Evolutionary conservation across 2,113 vertebrate genomes (phyloP).

Genomic region (Vombatus ursinus): DNA sequence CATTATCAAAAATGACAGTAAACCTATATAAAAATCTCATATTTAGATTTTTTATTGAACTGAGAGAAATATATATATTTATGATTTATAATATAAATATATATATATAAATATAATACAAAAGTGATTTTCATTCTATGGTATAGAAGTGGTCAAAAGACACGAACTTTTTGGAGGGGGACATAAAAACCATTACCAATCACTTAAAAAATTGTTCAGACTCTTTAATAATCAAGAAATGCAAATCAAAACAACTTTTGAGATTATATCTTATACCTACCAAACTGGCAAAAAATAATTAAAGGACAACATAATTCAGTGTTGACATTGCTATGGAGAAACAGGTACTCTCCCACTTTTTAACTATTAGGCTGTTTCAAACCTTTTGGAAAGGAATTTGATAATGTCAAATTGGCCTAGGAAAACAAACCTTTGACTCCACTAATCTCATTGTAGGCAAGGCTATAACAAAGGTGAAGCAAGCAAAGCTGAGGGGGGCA

Average conservation of each 20-base stretch:
- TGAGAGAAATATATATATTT: not conserved
- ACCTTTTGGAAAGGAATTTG: not conserved
- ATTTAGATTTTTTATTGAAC: not conserved
- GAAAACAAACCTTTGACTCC: not conserved
- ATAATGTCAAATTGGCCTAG: not conserved
- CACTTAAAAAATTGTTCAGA: not conserved
- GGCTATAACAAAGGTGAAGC: not conserved
- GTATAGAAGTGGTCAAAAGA: not conserved
- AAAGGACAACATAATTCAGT: not conserved
- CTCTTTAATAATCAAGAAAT: not conserved
- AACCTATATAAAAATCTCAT: not conserved
- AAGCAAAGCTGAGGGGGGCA: not conserved
- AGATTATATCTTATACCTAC: not conserved
- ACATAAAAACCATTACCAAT: not conserved
- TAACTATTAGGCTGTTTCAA: not conserved
- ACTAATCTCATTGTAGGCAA: not conserved
- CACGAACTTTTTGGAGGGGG: not conserved
- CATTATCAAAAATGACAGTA: not conserved
- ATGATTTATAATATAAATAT: not conserved
- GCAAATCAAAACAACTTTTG: not conserved
- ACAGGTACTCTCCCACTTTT: not conserved
- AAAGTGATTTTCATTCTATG: not conserved
- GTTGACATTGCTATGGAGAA: not conserved
- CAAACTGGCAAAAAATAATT: not conserved
- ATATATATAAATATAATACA: not conserved